phyloP scores from a whole-genome alignment of 2,113 vertebrate genomes.

The Xenopus tropicalis region UCB_Xtro_10.0 CM004449.2:47602001-47602500 shows the following conservation, averaged over 20 bases:
- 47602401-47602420: too few relatives aligned
- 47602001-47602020: slow-evolving; percentile 39
- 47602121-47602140: not conserved
- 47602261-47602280: not conserved
- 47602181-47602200: not conserved
- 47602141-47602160: not conserved
- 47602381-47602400: too few relatives aligned
- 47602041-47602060: slow-evolving; percentile 55
- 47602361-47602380: too few relatives aligned
- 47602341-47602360: too few relatives aligned
- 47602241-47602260: not conserved
- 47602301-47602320: too few relatives aligned
- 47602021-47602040: slow-evolving; percentile 17
- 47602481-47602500: too few relatives aligned
- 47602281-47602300: too few relatives aligned
- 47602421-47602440: too few relatives aligned
- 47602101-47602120: not conserved
- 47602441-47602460: too few relatives aligned
- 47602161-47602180: too few relatives aligned
- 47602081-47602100: slow-evolving; percentile 44
- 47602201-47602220: not conserved
- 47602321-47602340: too few relatives aligned
- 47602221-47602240: not conserved
- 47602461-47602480: too few relatives aligned
- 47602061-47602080: slow-evolving; percentile 55